A percentile compares a stretch with the other conserved stretches of the same genome.
Evolutionary conservation across 2,797 vertebrate genomes (phyloP).

Genomic region (Cyclopterus lumpus): DNA sequence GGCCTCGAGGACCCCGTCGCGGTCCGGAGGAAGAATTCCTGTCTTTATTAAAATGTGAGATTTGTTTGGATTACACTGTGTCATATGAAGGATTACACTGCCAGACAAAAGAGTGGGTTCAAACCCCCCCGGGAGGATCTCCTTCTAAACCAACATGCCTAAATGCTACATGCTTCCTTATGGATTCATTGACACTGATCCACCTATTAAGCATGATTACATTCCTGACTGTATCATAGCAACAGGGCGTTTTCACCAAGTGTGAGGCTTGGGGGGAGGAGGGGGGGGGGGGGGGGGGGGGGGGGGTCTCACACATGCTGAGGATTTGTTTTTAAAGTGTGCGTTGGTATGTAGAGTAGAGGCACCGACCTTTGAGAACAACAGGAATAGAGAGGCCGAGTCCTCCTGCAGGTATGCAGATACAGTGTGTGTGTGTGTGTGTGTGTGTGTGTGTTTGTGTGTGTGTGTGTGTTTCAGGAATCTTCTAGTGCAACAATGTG

Average conservation of each 20-base stretch:
- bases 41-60: conserved; percentile 77
- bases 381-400: too few species aligned
- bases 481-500: too few species aligned
- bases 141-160: conserved; percentile 45
- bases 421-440: neutral
- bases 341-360: conserved; percentile 18
- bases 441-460: neutral
- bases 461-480: conserved; percentile 10
- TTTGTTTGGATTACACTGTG: conserved; percentile 63
- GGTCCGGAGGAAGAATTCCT: conserved; percentile 63
- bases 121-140: conserved; percentile 44
- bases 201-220: conserved; percentile 57
- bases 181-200: conserved; percentile 71
- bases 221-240: conserved; percentile 66
- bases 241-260: conserved; percentile 43
- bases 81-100: conserved; percentile 66
- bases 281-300: too few species aligned
- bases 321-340: conserved; percentile 45
- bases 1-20: conserved; percentile 22
- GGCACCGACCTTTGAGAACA: too few species aligned
- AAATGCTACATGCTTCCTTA: conserved; percentile 43
- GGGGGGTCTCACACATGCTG: conserved; percentile 37
- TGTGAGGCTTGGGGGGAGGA: conserved; percentile 39
- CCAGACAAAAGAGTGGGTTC: conserved; percentile 56
- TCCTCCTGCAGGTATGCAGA: neutral